phyloP scores from a whole-genome alignment of 2,888 invertebrate genomes.

The Nephrotoma flavescens region DNA sequence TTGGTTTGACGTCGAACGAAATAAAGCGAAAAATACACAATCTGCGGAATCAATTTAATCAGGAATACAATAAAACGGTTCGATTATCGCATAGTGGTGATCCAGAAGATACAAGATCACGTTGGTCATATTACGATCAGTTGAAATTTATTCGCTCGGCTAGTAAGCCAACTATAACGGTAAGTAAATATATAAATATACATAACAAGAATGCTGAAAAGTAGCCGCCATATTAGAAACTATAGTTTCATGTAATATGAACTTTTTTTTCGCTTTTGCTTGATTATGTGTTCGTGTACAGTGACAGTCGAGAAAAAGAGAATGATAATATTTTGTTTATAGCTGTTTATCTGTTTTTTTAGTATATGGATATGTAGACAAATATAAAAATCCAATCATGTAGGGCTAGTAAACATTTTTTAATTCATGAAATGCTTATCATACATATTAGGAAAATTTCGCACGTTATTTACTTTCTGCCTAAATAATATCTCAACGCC shows the following conservation, averaged over 20 bases:
- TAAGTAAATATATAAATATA: background rate
- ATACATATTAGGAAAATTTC: background rate
- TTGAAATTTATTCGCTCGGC: constrained; percentile 18
- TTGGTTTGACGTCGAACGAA: background rate
- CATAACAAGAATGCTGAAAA: background rate
- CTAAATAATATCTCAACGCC: background rate
- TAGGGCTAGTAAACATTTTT: background rate
- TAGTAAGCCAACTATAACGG: background rate
- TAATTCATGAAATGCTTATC: background rate
- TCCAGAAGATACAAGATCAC: constrained; percentile 14
- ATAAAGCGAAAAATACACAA: constrained; percentile 24
- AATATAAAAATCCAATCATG: background rate
- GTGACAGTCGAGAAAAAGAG: background rate
- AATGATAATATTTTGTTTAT: background rate
- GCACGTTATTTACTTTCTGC: background rate
- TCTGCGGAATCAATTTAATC: constrained; percentile 29
- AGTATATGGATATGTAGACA: too few relatives aligned
- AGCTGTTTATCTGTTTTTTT: background rate
- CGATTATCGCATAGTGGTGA: constrained; percentile 21
- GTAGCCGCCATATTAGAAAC: background rate
- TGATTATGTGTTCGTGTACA: background rate
- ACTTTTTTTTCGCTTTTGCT: background rate
- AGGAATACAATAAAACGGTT: constrained; percentile 28
- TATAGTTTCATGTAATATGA: background rate
- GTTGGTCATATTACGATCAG: constrained; percentile 29